Percentiles rank a stretch among this genome's conserved stretches.
These are phyloP conservation scores for Dryadula phaetusa DNA, from an alignment of 2,888 invertebrate genomes.

Conservation along the genomic window DNA sequence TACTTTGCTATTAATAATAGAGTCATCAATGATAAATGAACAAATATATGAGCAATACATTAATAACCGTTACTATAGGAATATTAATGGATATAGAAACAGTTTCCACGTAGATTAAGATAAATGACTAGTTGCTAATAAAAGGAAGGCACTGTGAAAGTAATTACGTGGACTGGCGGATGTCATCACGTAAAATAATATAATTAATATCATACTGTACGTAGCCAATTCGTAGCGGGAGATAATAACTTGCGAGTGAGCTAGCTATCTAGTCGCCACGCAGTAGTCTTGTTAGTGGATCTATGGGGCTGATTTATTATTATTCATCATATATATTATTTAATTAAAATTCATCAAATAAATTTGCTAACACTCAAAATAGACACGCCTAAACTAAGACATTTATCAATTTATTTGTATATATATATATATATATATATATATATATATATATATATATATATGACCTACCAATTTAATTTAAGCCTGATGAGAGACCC, in stretches of 20 bases:
- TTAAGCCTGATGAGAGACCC: too few species aligned
- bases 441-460: too few species aligned
- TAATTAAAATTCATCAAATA: too few species aligned
- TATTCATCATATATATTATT: too few species aligned
- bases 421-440: too few species aligned
- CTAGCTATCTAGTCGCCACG: neutral
- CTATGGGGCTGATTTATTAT: too few species aligned
- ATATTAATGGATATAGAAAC: neutral
- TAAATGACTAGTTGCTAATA: neutral
- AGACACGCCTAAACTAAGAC: too few species aligned
- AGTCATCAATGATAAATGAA: neutral
- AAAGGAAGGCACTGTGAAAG: neutral
- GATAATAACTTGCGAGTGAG: neutral
- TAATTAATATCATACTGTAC: neutral
- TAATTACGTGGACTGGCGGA: constrained; percentile 4
- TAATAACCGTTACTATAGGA: neutral
- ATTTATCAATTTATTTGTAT: too few species aligned
- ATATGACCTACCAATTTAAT: too few species aligned
- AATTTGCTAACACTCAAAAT: too few species aligned
- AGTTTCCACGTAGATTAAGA: neutral
- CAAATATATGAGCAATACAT: neutral
- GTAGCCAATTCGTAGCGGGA: neutral
- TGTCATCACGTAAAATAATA: neutral
- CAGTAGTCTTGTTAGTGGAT: too few species aligned
- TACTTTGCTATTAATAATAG: too few species aligned